Evolutionary conservation across 2,797 vertebrate genomes (phyloP), one percentile per base, ranked within the genome.

Genomic region (Salmo trutta): DNA sequence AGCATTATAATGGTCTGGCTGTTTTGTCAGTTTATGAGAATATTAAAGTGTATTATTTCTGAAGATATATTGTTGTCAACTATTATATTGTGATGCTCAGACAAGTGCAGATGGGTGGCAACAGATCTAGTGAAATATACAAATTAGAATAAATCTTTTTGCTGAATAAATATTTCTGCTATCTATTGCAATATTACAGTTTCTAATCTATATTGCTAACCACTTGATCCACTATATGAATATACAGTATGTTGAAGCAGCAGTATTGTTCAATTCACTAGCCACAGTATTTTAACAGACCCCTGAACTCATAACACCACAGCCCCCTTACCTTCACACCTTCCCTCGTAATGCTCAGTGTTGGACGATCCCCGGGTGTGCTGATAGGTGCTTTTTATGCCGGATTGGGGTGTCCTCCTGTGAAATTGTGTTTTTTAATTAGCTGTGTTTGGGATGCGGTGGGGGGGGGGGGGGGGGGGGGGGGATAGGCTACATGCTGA

Each of bases 381-480:
- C 93, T 95, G 94, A 95, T 94, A 88, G 91, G 74, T 92, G 86
- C 90, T 92, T 93, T 93, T 93, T 88, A 90, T 80, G 89, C 85
- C 86, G 76, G 91, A 93, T 93, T 91, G 90, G 87, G 91, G 92
- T 90, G 85, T 91, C 92, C 92, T 93, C 91, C 91, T 92, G 91
- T 93, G 90, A 92, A 93, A 91, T 95, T 92, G 95, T 94, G 92
- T 94, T 94, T 94, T 94, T 95, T 95, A 95, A 95, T 95, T 95
- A 95, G 92, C 90, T 81, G 79, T 89, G 89, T 89, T 92, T 76
- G 85, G 91, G 87, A 90, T 89, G 85, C 84, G 82, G 87, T 24
- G 24, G 24, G 24, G 24, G 24, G 0, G 24, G 24, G 24, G 24
- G 24, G 24, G 24, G 24, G 0, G 24, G 24, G 24, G 24, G 24